phyloP scores from a whole-genome alignment of 1,140 invertebrate species.

The Drosophila bifasciata region DNA sequence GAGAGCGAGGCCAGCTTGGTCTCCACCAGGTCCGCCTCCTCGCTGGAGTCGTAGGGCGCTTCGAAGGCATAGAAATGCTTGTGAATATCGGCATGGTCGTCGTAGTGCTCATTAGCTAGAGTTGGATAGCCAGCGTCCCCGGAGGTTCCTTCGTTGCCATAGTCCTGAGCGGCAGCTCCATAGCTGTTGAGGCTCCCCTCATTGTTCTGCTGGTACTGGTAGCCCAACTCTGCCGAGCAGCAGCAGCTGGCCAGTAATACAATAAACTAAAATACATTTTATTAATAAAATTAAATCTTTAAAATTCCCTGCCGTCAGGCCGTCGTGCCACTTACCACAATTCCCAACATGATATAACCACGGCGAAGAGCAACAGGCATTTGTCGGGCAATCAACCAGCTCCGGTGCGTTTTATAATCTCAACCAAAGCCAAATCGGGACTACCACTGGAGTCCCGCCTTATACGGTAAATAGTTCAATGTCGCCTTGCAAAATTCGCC shows the following conservation, averaged over 20 bases:
- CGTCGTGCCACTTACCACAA: conserved; percentile 47
- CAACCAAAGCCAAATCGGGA: conserved; percentile 38
- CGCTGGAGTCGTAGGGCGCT: conserved; percentile 60
- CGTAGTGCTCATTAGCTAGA: conserved; percentile 24
- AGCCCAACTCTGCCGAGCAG: conserved; percentile 58
- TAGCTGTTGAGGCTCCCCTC: conserved; percentile 16
- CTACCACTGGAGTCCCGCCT: conserved; percentile 17
- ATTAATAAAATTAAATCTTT: neutral
- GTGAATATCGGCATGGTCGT: conserved; percentile 55
- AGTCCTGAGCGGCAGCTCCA: conserved; percentile 9
- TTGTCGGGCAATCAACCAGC: conserved; percentile 24
- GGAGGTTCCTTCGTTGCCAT: conserved; percentile 3
- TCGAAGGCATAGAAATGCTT: conserved; percentile 78
- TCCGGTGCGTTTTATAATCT: conserved; percentile 66
- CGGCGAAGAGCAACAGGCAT: conserved; percentile 33
- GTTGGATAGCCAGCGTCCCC: neutral
- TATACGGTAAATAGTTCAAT: conserved; percentile 69
- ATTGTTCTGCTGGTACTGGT: conserved; percentile 52
- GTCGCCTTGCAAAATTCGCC: conserved; percentile 39
- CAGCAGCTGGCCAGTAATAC: conserved; percentile 20
- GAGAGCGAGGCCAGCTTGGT: conserved; percentile 42
- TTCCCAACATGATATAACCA: conserved; percentile 60
- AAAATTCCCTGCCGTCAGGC: neutral
- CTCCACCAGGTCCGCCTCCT: conserved; percentile 50
- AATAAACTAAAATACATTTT: conserved; percentile 39